Base-by-base conservation (phyloP, 2,888 invertebrate species). In the Eupithecia subumbrata region DNA sequence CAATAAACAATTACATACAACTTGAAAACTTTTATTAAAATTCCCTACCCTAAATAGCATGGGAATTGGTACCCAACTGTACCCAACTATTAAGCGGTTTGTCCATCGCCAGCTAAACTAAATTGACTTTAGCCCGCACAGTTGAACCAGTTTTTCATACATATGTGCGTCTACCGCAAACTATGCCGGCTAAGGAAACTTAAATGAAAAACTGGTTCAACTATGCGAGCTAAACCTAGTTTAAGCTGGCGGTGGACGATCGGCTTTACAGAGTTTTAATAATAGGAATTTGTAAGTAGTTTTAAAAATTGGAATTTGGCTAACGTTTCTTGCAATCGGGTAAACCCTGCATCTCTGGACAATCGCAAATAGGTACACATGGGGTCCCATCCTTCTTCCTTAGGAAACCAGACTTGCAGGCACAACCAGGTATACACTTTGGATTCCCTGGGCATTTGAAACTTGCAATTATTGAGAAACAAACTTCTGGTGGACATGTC, bases 401-500 rank as follows among this genome's bases (percentile, higher is more conserved):
- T 1, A 84, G 67, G 73, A 74, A 86, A 1, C 84, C 84, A n/a
- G 82, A 45, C 70, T 82, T 82, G 75, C 87, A 88, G 1, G 79
- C 78, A 64, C 86, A 88, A 16, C 84, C 83, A 0, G 83, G 73
- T 22, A 64, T 37, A 22, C 83, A 82, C 2, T 76, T 72, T 3
- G 79, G 78, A 1, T 72, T 64, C 3, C 71, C 78, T 8, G 70
- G 71, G 45, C 87, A 88, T n/a, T 81, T 80, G 69, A 78, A 84
- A 7, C 12, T 76, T 0, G 83, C 82, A 1, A 82, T 68, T 18
- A 83, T 22, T 0, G 83, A 82, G 0, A 80, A 5, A 71, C 87
- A 87, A 5, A 74, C 75, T 22, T 87, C 84, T 1, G 86, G 84
- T 2, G 87, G 86, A 63, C 87, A 88, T 16, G 71, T 63, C 18